Evolutionary conservation across 2,888 invertebrate genomes (phyloP), one percentile per base, ranked within the genome.

Genomic region (Dicycla oo): DNA sequence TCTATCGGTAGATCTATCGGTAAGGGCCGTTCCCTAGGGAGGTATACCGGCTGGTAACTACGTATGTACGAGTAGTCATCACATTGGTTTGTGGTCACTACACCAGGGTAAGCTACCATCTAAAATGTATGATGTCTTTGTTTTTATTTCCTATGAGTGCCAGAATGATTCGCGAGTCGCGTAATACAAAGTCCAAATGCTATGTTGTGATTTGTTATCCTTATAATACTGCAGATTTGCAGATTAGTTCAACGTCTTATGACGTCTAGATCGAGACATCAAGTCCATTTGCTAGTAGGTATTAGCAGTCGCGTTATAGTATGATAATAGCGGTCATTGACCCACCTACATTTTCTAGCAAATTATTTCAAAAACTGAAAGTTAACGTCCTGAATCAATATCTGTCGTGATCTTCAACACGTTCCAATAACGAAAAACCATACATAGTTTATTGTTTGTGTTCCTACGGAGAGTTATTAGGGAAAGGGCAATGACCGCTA

Each of bases 1-100:
- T n/a, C n/a, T n/a, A n/a, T n/a, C n/a, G n/a, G 78, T 81, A 69
- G n/a, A 81, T 81, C 18, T 82, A 71, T 65, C 6, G 53, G 20
- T 71, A 20, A 62, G 79, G 53, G 47, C 38, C 13, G n/a, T 2
- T 57, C 82, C 53, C 49, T 0, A 11, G 45, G 57, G 82, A 78
- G 43, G n/a, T 18, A 47, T 62, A 62, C 26, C 13, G n/a, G 8
- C 23, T 8, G 20, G 11, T 56, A 47, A 62, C 40, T 34, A 62
- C 40, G 8, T 64, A 49, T n/a, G n/a, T 40, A 45, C 69, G 4
- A 63, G 43, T 45, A 38, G 54, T 69, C 77, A 63, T 54, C 77
- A 68, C 38, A 38, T 47, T 73, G 23, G 49, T 79, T 79, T 72
- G 15, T 79, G 43, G 63, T 49, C 51, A 26, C 45, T 51, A 13